phyloP scores from a whole-genome alignment of 2,113 vertebrate species.

The Oreocharis arfaki region DNA sequence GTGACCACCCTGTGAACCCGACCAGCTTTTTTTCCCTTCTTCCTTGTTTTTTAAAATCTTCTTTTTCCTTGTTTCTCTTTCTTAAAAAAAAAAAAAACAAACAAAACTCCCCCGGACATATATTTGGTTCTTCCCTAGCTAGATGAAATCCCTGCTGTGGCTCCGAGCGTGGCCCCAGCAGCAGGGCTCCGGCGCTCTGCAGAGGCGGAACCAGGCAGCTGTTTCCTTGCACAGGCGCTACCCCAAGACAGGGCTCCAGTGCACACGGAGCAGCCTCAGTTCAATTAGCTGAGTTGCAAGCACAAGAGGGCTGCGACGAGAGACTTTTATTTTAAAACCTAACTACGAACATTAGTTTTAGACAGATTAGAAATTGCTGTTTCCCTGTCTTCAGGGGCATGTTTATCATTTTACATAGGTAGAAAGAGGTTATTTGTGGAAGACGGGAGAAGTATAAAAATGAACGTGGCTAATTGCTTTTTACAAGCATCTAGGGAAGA shows the following conservation, averaged over 20 bases:
- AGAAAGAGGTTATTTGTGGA: background rate
- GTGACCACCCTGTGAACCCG: background rate
- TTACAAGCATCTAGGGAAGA: background rate
- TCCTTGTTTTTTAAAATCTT: too few relatives aligned
- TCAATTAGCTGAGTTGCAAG: background rate
- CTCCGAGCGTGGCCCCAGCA: background rate
- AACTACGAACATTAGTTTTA: background rate
- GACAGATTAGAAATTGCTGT: background rate
- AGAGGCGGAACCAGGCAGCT: background rate
- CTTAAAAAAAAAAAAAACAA: background rate
- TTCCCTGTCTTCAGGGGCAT: slow-evolving; percentile 4
- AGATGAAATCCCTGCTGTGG: background rate
- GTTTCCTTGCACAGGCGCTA: background rate
- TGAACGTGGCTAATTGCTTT: background rate
- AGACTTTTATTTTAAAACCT: background rate
- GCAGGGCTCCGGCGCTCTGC: background rate
- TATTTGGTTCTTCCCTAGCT: background rate
- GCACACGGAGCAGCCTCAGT: background rate
- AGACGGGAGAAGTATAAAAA: background rate
- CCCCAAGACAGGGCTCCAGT: fast-evolving
- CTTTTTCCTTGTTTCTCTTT: background rate
- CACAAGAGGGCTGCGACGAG: background rate
- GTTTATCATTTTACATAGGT: background rate
- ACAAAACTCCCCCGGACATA: background rate
- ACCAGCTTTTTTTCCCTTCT: background rate